Evolutionary conservation across 2,797 vertebrate genomes (phyloP).

Genomic region (Helicolenus hilgendorfi): DNA sequence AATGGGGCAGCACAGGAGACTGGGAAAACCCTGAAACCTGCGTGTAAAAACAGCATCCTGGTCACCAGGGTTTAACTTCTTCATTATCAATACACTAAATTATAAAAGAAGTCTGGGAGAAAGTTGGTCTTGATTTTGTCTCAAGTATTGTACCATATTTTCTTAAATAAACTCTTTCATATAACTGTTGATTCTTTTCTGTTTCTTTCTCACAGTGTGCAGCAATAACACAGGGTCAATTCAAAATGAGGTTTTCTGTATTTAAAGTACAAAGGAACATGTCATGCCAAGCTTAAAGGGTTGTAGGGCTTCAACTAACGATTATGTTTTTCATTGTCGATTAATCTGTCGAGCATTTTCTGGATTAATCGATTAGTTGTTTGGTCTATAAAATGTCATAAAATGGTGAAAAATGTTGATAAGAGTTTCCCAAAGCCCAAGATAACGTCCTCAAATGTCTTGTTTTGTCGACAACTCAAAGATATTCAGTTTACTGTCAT

Average conservation of each 20-base stretch:
- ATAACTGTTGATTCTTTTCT: neutral
- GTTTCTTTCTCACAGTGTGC: neutral
- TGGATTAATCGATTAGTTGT: too few species aligned
- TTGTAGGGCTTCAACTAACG: too few species aligned
- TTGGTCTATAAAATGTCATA: too few species aligned
- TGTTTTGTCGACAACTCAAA: too few species aligned
- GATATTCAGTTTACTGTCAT: too few species aligned
- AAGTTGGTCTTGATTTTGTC: neutral
- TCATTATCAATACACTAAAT: slow-evolving; percentile 40
- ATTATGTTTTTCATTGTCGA: too few species aligned
- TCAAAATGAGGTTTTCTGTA: neutral
- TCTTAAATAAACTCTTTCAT: neutral
- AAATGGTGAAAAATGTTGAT: too few species aligned
- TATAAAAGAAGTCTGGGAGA: slow-evolving; percentile 20
- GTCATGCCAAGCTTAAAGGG: neutral
- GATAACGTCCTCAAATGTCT: too few species aligned
- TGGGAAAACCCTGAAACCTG: slow-evolving; percentile 30
- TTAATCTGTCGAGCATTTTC: too few species aligned
- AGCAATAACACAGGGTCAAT: neutral
- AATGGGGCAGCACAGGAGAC: slow-evolving; percentile 67
- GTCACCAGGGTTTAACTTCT: slow-evolving; percentile 20
- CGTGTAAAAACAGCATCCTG: slow-evolving; percentile 33
- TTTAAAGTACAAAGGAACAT: neutral
- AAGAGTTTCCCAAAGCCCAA: too few species aligned
- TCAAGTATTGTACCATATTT: neutral